These are phyloP conservation scores for Lycaena phlaeas DNA, from an alignment of 2,888 invertebrate species.

Conservation along the genomic window DNA sequence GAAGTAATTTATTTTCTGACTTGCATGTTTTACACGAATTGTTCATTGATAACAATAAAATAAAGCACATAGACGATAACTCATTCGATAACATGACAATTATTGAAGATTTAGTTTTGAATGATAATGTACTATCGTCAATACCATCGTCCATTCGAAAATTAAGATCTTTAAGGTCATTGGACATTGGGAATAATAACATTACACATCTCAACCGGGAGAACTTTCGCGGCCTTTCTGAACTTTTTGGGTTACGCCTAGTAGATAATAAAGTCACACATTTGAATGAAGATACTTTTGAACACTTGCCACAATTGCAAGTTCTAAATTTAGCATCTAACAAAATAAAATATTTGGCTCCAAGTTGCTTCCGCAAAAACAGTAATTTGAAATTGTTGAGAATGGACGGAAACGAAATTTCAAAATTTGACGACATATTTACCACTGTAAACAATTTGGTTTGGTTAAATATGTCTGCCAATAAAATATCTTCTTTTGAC, in stretches of 20 bases:
- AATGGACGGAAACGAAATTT: conserved; percentile 86
- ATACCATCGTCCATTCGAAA: conserved; percentile 79
- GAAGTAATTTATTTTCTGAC: conserved; percentile 78
- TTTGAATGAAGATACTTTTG: conserved; percentile 82
- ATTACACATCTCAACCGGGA: conserved; percentile 80
- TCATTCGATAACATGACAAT: conserved; percentile 85
- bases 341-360: conserved; percentile 80
- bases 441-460: conserved; percentile 79
- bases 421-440: conserved; percentile 79
- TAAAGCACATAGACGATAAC: conserved; percentile 77
- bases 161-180: conserved; percentile 78
- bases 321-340: conserved; percentile 87
- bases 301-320: conserved; percentile 80
- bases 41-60: conserved; percentile 81
- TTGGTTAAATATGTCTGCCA: conserved; percentile 86
- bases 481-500: conserved; percentile 82
- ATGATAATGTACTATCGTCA: conserved; percentile 78
- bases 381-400: conserved; percentile 80
- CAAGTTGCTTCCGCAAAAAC: conserved; percentile 82
- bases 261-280: conserved; percentile 86
- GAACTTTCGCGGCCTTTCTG: conserved; percentile 81
- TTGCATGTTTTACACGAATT: conserved; percentile 81
- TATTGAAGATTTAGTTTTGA: conserved; percentile 81
- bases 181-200: conserved; percentile 87
- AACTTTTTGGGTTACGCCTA: conserved; percentile 82